phyloP scores from a whole-genome alignment of 2,113 vertebrate genomes.

The Aix galericulata region DNA sequence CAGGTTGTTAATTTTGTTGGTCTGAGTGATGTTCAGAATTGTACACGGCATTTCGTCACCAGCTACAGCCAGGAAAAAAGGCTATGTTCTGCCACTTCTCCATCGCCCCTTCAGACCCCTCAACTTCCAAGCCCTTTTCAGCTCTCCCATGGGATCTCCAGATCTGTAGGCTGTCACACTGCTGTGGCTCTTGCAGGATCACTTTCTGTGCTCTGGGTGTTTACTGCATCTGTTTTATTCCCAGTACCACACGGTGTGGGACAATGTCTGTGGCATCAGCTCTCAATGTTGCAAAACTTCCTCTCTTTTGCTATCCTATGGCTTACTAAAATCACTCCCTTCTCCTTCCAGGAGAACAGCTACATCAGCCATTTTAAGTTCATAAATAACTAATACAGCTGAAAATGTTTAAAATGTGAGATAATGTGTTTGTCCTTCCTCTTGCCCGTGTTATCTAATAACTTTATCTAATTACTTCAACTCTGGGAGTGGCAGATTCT shows the following conservation, averaged over 20 bases:
- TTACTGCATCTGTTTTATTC: neutral
- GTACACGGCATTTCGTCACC: neutral
- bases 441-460: neutral
- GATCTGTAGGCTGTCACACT: fast-evolving
- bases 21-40: neutral
- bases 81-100: neutral
- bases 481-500: neutral
- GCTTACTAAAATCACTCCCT: neutral
- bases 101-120: neutral
- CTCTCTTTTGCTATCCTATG: neutral
- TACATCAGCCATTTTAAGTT: neutral
- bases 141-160: neutral
- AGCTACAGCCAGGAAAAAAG: neutral
- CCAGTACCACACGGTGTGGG: neutral
- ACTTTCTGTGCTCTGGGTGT: fast-evolving
- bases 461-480: neutral
- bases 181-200: fast-evolving
- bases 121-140: neutral
- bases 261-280: neutral
- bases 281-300: neutral
- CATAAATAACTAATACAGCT: neutral
- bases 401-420: neutral
- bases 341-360: neutral
- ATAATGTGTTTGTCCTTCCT: neutral
- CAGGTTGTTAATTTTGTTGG: neutral